These are phyloP conservation scores for Choristoneura fumiferana DNA, from an alignment of 1,140 invertebrate species.

Conservation along the genomic window DNA sequence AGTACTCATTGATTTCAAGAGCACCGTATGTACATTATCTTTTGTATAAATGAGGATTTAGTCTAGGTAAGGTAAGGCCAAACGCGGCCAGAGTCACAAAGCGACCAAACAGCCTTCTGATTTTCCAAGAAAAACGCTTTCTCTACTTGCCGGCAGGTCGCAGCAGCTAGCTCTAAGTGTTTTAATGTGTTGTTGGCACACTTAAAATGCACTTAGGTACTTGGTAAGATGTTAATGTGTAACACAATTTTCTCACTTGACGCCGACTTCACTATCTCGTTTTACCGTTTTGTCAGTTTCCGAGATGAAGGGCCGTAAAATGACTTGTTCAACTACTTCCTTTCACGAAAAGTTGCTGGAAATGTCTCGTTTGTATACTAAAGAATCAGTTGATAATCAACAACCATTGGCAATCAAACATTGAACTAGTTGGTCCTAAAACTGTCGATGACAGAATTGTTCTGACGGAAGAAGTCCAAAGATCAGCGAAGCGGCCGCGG, in stretches of 20 bases:
- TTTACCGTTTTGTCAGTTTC: no score
- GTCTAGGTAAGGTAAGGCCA: not conserved
- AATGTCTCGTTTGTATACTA: no score
- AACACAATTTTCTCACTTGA: not conserved
- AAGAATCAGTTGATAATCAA: no score
- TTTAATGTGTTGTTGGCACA: constrained; percentile 19
- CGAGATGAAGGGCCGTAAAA: no score
- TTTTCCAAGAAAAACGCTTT: constrained; percentile 38
- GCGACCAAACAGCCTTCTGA: constrained; percentile 14
- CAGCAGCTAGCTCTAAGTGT: constrained; percentile 32
- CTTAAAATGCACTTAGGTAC: not conserved
- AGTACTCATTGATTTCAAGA: constrained; percentile 15
- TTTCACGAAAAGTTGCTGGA: no score
- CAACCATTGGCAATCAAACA: no score
- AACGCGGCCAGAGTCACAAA: constrained; percentile 18
- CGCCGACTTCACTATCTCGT: not conserved
- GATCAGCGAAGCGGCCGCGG: not conserved
- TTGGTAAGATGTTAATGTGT: not conserved
- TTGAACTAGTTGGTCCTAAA: constrained; percentile 22
- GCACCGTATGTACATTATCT: not conserved
- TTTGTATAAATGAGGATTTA: constrained; percentile 4
- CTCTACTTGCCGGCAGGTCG: constrained; percentile 21
- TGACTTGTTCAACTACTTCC: no score
- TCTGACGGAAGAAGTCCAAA: constrained; percentile 2
- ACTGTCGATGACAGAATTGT: constrained; percentile 25